Conservation (phyloP, 2,888 invertebrate genomes). For the Archips xylosteana region DNA sequence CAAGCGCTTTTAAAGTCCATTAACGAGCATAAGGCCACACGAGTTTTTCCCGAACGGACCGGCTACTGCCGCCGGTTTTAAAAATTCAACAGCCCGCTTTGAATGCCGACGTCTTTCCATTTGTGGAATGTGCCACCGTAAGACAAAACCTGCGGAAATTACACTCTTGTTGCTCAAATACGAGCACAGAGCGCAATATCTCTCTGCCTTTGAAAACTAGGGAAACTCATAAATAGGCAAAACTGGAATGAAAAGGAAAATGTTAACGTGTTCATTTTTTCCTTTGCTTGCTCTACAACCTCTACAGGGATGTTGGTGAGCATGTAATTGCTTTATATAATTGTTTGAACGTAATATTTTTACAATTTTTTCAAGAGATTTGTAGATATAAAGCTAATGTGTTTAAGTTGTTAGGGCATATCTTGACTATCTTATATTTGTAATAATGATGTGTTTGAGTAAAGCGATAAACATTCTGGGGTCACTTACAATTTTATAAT, state of each 20-base stretch:
- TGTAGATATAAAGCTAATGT: not conserved
- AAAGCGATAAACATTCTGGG: not conserved
- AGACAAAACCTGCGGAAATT: conserved; percentile 82
- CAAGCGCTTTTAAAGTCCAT: conserved; percentile 63
- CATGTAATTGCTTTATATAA: conserved; percentile 30
- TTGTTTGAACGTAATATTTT: conserved; percentile 23
- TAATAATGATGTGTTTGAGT: no score
- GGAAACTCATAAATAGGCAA: conserved; percentile 76
- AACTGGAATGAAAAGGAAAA: conserved; percentile 59
- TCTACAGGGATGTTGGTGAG: conserved; percentile 23
- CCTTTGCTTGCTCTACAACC: conserved; percentile 8
- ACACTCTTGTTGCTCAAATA: conserved; percentile 80
- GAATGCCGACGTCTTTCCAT: conserved; percentile 77
- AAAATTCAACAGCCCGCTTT: conserved; percentile 76
- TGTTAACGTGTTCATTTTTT: conserved; percentile 56
- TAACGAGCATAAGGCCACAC: conserved; percentile 53
- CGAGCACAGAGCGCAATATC: conserved; percentile 74
- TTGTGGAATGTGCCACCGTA: conserved; percentile 73
- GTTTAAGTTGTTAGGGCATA: not conserved
- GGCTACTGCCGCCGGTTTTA: conserved; percentile 60
- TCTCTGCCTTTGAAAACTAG: conserved; percentile 77
- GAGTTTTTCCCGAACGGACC: conserved; percentile 58
- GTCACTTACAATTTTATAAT: not conserved
- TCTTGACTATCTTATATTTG: no score
- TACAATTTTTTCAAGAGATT: no score